These are phyloP conservation scores for Cylas formicarius DNA, from an alignment of 1,140 invertebrate genomes.

Conservation along the genomic window DNA sequence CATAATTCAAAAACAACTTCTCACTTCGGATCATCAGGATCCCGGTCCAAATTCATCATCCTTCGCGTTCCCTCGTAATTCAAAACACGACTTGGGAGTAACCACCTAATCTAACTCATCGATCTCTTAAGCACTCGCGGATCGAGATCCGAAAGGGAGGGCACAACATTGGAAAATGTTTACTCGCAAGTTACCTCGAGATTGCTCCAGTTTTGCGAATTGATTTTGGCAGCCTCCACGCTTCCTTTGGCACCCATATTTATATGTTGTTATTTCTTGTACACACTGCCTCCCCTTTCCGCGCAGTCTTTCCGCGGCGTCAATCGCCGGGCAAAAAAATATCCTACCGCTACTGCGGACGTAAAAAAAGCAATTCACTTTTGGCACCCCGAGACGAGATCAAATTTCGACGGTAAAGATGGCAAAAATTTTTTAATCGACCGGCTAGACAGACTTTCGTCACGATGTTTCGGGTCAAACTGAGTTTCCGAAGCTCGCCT, in stretches of 20 bases:
- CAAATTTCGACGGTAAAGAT: constrained; percentile 4
- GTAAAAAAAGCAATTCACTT: constrained; percentile 1
- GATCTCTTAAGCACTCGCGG: no score
- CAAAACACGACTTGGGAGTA: no score
- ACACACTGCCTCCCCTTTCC: no score
- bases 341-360: not conserved
- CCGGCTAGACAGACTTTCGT: constrained; percentile 10
- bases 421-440: constrained; percentile 16
- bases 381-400: constrained; percentile 5
- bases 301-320: constrained; percentile 13
- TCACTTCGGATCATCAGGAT: no score
- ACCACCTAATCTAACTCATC: no score
- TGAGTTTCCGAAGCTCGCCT: constrained; percentile 31
- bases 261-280: no score
- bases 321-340: constrained; percentile 6
- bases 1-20: no score
- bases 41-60: no score
- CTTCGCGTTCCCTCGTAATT: no score
- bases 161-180: no score
- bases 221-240: constrained; percentile 65
- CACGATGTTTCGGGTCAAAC: constrained; percentile 36
- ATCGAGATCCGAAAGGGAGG: no score
- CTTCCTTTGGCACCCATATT: constrained; percentile 65
- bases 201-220: constrained; percentile 66
- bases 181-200: constrained; percentile 55